phyloP scores from a whole-genome alignment of 2,797 vertebrate genomes.

The Anguilla obscura region DNA sequence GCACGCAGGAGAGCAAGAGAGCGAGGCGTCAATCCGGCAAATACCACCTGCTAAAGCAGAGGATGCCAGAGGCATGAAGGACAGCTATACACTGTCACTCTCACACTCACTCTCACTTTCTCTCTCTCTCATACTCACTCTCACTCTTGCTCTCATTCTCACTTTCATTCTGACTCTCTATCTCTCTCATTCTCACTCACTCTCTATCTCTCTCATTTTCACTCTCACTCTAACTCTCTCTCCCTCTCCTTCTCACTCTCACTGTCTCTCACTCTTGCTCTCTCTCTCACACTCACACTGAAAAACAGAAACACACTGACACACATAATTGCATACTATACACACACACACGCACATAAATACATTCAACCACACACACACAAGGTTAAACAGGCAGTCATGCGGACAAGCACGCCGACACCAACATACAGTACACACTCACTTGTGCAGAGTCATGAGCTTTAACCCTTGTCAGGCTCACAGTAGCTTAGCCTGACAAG shows the following conservation, averaged over 20 bases:
- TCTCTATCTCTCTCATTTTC: neutral
- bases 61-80: too few species aligned
- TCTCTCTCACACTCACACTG: constrained; percentile 28
- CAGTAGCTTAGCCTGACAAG: neutral
- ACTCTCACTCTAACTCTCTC: neutral
- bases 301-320: constrained; percentile 46
- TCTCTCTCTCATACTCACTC: neutral
- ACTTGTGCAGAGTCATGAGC: neutral
- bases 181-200: neutral
- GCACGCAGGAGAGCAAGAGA: neutral
- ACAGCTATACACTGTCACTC: neutral
- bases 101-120: constrained; percentile 5
- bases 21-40: neutral
- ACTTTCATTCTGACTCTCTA: neutral
- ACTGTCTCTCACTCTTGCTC: constrained; percentile 24
- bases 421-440: constrained; percentile 43
- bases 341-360: constrained; percentile 47
- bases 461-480: neutral
- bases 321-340: neutral
- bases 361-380: constrained; percentile 53
- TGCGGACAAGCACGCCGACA: neutral
- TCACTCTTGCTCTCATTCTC: constrained; percentile 19
- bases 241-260: neutral
- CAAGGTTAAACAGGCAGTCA: too few species aligned
- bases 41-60: constrained; percentile 32